These are phyloP conservation scores for Antennarius maculatus DNA, from an alignment of 2,797 vertebrate genomes.

Conservation along the genomic window DNA sequence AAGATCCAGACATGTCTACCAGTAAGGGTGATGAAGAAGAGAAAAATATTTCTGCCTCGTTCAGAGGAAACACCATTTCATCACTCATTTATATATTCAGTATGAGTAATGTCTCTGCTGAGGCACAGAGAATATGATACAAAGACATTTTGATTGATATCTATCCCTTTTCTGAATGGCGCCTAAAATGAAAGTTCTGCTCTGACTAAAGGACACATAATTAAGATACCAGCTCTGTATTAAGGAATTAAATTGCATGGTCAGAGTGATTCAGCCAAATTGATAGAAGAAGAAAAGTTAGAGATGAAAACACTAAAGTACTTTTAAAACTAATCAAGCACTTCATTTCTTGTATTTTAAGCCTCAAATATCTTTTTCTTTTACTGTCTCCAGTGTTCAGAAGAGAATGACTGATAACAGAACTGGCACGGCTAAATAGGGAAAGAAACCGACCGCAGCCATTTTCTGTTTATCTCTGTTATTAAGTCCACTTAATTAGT, in stretches of 20 bases:
- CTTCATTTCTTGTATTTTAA: slow-evolving; percentile 35
- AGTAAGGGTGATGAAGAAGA: slow-evolving; percentile 29
- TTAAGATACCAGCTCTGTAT: slow-evolving; percentile 62
- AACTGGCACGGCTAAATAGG: neutral
- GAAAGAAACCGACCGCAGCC: neutral
- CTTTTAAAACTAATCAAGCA: slow-evolving; percentile 53
- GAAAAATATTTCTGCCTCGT: slow-evolving; percentile 36
- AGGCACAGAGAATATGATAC: slow-evolving; percentile 27
- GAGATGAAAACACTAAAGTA: slow-evolving; percentile 45
- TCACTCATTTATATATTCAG: slow-evolving; percentile 49
- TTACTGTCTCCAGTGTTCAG: neutral
- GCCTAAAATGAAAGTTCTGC: slow-evolving; percentile 24
- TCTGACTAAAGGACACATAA: slow-evolving; percentile 49
- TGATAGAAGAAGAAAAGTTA: slow-evolving; percentile 37
- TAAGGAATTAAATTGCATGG: slow-evolving; percentile 62
- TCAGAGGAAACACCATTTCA: slow-evolving; percentile 45
- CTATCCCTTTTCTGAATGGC: slow-evolving; percentile 17
- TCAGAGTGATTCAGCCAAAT: slow-evolving; percentile 34
- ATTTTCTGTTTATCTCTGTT: neutral
- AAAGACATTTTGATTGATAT: slow-evolving; percentile 55
- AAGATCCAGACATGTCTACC: slow-evolving; percentile 47
- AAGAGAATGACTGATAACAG: neutral
- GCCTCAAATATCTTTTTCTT: neutral
- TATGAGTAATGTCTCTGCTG: slow-evolving; percentile 23
- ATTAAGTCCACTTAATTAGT: neutral